phyloP scores from a whole-genome alignment of 1,140 invertebrate genomes.

The Apis dorsata region DNA sequence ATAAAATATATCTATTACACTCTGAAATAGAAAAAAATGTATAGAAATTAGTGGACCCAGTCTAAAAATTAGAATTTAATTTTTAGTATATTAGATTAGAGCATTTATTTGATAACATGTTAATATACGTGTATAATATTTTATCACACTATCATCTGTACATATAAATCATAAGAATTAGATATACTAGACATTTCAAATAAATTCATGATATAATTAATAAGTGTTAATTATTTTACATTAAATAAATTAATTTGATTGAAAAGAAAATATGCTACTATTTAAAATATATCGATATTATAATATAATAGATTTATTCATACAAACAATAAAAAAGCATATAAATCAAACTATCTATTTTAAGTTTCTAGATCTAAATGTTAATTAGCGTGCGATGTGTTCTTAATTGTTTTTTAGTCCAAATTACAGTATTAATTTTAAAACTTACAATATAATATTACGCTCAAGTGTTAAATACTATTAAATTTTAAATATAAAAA shows the following conservation, averaged over 20 bases:
- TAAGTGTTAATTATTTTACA: constrained; percentile 48
- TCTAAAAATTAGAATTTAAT: constrained; percentile 73
- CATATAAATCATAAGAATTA: constrained; percentile 76
- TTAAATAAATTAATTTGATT: neutral
- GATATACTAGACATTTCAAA: constrained; percentile 76
- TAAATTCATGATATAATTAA: constrained; percentile 75
- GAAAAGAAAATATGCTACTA: neutral
- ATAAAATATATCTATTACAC: constrained; percentile 5
- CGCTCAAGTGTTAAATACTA: no score
- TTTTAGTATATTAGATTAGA: constrained; percentile 73
- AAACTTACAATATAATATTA: no score
- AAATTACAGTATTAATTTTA: no score
- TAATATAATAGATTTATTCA: no score
- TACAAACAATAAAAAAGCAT: no score
- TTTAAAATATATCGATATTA: neutral
- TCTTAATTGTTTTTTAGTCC: no score
- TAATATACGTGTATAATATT: constrained; percentile 77
- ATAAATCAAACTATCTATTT: no score
- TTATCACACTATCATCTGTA: constrained; percentile 77
- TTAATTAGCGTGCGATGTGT: no score
- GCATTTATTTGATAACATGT: constrained; percentile 77
- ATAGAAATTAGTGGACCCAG: constrained; percentile 62
- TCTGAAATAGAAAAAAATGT: neutral
- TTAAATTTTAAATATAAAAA: no score
- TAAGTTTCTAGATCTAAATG: no score